These are phyloP conservation scores for Oryctes rhinoceros DNA, from an alignment of 1,140 invertebrate genomes.

Conservation along the genomic window DNA sequence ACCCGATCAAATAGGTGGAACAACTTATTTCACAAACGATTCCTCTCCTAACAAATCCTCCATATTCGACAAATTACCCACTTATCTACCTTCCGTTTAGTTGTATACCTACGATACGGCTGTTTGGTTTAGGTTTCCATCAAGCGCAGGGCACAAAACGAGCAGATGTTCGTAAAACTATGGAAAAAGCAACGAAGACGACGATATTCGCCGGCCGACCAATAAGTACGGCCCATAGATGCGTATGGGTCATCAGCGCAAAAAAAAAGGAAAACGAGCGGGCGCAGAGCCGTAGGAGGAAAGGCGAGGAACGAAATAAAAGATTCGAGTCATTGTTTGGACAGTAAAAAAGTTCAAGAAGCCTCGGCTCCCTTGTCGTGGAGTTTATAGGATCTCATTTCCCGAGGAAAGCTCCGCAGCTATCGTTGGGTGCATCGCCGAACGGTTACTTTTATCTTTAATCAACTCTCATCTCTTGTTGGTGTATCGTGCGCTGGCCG, in stretches of 20 bases:
- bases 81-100: too few species aligned
- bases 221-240: neutral
- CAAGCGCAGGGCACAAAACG: neutral
- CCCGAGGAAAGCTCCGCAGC: conserved; percentile 41
- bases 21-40: too few species aligned
- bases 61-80: too few species aligned
- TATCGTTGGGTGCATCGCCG: conserved; percentile 42
- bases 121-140: conserved; percentile 6
- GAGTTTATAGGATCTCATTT: conserved; percentile 50
- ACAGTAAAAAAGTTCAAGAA: conserved; percentile 47
- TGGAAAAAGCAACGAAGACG: neutral
- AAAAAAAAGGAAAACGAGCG: conserved; percentile 30
- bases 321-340: conserved; percentile 35
- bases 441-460: conserved; percentile 25
- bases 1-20: too few species aligned
- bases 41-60: too few species aligned
- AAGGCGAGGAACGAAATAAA: conserved; percentile 11
- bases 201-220: neutral
- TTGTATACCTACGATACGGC: too few species aligned
- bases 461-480: conserved; percentile 27
- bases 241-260: conserved; percentile 28
- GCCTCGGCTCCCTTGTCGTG: conserved; percentile 46
- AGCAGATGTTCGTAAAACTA: neutral
- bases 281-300: neutral
- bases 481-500: neutral